These are phyloP conservation scores for Sebastes schlegelii DNA, from an alignment of 2,113 vertebrate genomes.

Conservation along the genomic window DNA sequence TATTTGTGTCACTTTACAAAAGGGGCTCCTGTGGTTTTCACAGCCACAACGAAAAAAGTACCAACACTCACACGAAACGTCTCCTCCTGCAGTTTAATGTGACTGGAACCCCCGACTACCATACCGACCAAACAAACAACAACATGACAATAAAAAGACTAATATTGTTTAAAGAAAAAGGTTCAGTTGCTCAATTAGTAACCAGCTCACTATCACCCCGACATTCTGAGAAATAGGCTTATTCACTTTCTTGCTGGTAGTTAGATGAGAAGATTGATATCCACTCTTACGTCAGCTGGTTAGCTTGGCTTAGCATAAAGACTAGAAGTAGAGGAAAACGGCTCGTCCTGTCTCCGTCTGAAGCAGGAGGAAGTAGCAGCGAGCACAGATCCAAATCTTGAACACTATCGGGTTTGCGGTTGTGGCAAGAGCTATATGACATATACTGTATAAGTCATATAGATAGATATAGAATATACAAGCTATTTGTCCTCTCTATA, in stretches of 20 bases:
- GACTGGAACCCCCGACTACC: neutral
- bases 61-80: neutral
- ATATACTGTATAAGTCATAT: no score
- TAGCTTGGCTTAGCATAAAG: neutral
- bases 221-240: neutral
- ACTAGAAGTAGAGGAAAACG: neutral
- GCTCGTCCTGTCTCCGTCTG: neutral
- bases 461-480: no score
- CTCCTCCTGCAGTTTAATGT: neutral
- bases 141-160: neutral
- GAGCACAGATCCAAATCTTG: no score
- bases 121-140: neutral
- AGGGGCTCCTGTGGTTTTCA: constrained; percentile 18
- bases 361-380: neutral
- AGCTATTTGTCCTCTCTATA: no score
- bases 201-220: neutral
- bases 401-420: no score
- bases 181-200: neutral
- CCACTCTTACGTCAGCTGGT: neutral
- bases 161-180: no score
- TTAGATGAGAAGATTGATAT: neutral
- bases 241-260: neutral
- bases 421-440: no score
- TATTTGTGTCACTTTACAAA: constrained; percentile 10
- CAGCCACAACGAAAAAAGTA: neutral